Percentiles rank a stretch among this genome's conserved stretches.
Conservation (phyloP, 1,140 invertebrate genomes). For the Cotesia typhae region DNA sequence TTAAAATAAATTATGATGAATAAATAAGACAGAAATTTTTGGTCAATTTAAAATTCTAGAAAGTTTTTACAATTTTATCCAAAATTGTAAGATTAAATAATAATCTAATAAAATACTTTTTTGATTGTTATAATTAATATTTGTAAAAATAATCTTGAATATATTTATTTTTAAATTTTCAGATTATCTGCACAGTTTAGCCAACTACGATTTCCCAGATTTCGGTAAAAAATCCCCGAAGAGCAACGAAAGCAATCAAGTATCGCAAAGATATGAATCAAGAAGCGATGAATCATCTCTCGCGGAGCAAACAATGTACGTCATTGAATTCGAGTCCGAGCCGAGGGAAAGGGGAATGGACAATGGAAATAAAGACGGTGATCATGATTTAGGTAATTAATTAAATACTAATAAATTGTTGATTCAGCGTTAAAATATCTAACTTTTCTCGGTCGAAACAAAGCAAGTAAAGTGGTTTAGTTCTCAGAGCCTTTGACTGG, state of each 20-base stretch:
- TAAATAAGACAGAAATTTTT: no score
- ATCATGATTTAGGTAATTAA: slow-evolving; percentile 42
- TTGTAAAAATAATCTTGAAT: no score
- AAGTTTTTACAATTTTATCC: no score
- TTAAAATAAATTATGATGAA: no score
- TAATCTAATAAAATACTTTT: no score
- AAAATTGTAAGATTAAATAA: no score
- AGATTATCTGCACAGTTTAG: slow-evolving; percentile 45
- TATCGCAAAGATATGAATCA: slow-evolving; percentile 34
- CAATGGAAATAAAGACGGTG: slow-evolving; percentile 48
- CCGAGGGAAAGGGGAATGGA: slow-evolving; percentile 49
- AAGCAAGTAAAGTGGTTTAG: no score
- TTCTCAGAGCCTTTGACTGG: background rate
- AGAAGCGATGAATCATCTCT: slow-evolving; percentile 10
- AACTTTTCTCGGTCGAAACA: no score
- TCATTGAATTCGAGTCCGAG: slow-evolving; percentile 54
- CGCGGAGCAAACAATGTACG: slow-evolving; percentile 51
- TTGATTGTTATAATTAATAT: no score
- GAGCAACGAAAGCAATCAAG: slow-evolving; percentile 42
- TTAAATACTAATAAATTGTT: no score
- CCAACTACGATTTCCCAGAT: slow-evolving; percentile 44
- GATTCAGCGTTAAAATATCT: no score
- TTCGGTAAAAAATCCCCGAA: slow-evolving; percentile 35
- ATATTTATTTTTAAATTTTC: slow-evolving; percentile 11
- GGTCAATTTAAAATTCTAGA: no score